These are phyloP conservation scores for Clarias batrachus DNA, from an alignment of 2,113 vertebrate genomes.

Conservation along the genomic window DNA sequence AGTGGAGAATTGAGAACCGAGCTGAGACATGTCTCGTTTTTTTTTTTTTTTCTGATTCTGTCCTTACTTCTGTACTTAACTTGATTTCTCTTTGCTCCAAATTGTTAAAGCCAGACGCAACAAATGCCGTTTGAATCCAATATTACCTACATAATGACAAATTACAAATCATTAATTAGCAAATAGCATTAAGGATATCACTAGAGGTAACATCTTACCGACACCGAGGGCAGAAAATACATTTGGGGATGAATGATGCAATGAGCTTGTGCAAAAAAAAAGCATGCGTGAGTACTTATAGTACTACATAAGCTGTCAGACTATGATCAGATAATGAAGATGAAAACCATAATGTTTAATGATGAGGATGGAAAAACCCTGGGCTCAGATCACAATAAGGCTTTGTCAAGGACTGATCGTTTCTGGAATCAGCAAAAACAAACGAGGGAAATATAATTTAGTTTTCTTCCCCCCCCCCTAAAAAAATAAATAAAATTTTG, in stretches of 20 bases:
- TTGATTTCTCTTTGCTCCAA: background rate
- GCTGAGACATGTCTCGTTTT: background rate
- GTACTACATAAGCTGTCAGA: background rate
- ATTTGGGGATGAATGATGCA: no score
- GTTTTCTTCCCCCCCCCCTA: no score
- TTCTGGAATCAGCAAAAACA: no score
- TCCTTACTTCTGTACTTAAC: background rate
- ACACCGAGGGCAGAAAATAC: background rate
- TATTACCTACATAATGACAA: background rate
- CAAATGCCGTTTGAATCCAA: background rate
- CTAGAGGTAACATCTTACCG: background rate
- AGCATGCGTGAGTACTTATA: no score
- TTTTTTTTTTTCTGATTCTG: background rate
- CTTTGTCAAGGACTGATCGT: no score
- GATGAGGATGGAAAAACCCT: background rate
- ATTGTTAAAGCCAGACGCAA: background rate
- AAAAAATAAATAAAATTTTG: no score
- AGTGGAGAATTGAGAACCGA: background rate
- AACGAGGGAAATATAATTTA: no score
- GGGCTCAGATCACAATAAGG: no score
- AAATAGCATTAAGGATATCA: background rate
- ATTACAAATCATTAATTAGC: background rate
- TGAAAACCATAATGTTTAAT: background rate
- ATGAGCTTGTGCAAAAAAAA: no score
- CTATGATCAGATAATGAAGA: background rate